Percentiles rank a stretch among this genome's conserved stretches.
Evolutionary conservation across 2,797 vertebrate genomes (phyloP).

Genomic region (Dromococcyx pavoninus): DNA sequence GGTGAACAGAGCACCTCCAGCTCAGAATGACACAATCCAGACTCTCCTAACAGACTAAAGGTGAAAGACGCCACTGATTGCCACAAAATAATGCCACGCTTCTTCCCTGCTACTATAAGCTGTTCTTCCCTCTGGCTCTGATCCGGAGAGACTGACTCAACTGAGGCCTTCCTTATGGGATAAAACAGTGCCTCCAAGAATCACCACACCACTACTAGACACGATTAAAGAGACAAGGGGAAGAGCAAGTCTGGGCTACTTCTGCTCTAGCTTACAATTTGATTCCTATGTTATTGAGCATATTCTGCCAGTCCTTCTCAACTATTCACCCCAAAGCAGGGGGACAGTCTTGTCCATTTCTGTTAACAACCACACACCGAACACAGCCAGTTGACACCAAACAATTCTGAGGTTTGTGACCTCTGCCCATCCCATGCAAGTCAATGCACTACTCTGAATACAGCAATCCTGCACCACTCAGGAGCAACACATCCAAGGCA

Average conservation of each 20-base stretch:
- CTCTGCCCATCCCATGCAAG: not conserved
- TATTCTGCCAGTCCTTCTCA: not conserved
- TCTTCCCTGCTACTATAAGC: not conserved
- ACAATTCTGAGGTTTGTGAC: not conserved
- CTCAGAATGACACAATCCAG: not conserved
- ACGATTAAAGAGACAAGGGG: not conserved
- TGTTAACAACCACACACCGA: not conserved
- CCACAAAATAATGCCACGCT: not conserved
- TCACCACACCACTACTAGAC: not conserved
- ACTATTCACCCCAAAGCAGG: not conserved
- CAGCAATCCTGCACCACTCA: accelerated
- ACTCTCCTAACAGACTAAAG: accelerated
- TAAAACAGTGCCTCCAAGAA: not conserved
- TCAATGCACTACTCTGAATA: not conserved
- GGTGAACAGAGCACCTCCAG: not conserved
- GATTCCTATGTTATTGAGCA: not conserved
- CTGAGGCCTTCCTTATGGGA: not conserved
- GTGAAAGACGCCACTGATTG: not conserved
- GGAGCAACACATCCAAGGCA: accelerated
- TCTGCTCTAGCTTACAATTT: not conserved
- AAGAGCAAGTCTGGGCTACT: not conserved
- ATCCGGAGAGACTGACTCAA: not conserved
- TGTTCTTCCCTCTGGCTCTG: not conserved
- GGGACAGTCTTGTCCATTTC: not conserved
- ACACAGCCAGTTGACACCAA: not conserved